A percentile compares a stretch with the other conserved stretches of the same genome.
These are phyloP conservation scores for Sabatieria punctata DNA, from an alignment of 2,888 invertebrate species.

Conservation along the genomic window DNA sequence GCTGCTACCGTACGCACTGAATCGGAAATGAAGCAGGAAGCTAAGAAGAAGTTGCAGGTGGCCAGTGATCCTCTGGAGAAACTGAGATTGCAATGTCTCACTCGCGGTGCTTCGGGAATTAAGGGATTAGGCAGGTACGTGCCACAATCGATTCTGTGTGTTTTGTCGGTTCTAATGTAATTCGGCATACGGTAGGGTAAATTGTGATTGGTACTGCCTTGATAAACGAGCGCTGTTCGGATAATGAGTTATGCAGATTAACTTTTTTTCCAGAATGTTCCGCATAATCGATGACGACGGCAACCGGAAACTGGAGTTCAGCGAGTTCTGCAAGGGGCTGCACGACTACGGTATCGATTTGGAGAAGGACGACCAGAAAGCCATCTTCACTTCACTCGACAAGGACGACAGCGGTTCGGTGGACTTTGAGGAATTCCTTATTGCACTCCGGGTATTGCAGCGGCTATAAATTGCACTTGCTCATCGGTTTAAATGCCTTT, in stretches of 20 bases:
- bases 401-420: slow-evolving; percentile 63
- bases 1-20: slow-evolving; percentile 59
- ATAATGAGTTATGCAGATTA: too few relatives aligned
- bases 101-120: slow-evolving; percentile 70
- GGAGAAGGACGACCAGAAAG: slow-evolving; percentile 43
- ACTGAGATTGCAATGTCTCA: slow-evolving; percentile 60
- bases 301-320: slow-evolving; percentile 55
- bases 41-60: slow-evolving; percentile 38
- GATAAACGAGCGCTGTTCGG: too few relatives aligned
- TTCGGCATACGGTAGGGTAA: too few relatives aligned
- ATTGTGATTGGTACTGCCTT: too few relatives aligned
- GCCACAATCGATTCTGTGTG: too few relatives aligned
- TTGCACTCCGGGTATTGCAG: slow-evolving; percentile 59
- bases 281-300: slow-evolving; percentile 81
- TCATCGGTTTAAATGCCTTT: slow-evolving; percentile 14
- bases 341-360: slow-evolving; percentile 30
- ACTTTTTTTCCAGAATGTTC: slow-evolving; percentile 49
- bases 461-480: too few relatives aligned
- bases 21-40: slow-evolving; percentile 55
- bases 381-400: slow-evolving; percentile 58
- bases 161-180: too few relatives aligned
- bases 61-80: slow-evolving; percentile 64
- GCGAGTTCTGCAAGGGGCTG: slow-evolving; percentile 52
- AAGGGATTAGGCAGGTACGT: slow-evolving; percentile 62
- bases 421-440: slow-evolving; percentile 71